Conservation (phyloP, 2,797 vertebrate genomes). For the Lacerta agilis region DNA sequence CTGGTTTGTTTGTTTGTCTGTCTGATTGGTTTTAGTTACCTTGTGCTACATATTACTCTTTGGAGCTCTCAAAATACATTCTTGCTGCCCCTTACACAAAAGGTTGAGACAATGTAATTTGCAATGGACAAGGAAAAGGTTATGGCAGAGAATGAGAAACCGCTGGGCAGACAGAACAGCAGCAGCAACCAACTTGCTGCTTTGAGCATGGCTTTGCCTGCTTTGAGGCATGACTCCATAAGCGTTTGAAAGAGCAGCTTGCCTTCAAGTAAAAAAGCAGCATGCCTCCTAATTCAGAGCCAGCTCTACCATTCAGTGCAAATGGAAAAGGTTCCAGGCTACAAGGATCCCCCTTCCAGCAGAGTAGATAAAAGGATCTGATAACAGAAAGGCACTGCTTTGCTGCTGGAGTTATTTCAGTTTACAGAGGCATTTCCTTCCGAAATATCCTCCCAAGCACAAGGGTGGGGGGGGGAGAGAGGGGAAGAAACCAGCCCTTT, state of each 20-base stretch:
- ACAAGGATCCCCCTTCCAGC: neutral
- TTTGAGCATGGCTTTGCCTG: neutral
- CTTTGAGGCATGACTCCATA: neutral
- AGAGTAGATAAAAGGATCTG: constrained; percentile 1
- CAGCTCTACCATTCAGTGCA: neutral
- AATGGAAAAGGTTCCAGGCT: constrained; percentile 16
- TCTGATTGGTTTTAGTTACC: neutral
- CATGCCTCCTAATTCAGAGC: neutral
- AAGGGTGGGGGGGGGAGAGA: neutral
- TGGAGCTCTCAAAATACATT: neutral
- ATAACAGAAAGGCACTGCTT: neutral
- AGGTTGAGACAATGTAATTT: neutral
- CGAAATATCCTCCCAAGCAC: neutral
- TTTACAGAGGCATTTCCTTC: neutral
- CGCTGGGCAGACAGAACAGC: neutral
- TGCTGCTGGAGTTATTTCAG: neutral
- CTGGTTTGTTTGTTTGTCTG: no score
- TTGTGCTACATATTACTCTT: neutral
- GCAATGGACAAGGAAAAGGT: neutral
- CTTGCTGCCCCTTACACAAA: neutral
- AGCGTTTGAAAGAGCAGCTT: neutral
- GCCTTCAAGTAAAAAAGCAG: neutral
- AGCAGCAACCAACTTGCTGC: neutral
- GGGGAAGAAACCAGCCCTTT: neutral
- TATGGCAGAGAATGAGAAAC: neutral